Evolutionary conservation across 2,888 invertebrate genomes (phyloP), one percentile per base, ranked within the genome.

Genomic region (Rhynchonema sp.): DNA sequence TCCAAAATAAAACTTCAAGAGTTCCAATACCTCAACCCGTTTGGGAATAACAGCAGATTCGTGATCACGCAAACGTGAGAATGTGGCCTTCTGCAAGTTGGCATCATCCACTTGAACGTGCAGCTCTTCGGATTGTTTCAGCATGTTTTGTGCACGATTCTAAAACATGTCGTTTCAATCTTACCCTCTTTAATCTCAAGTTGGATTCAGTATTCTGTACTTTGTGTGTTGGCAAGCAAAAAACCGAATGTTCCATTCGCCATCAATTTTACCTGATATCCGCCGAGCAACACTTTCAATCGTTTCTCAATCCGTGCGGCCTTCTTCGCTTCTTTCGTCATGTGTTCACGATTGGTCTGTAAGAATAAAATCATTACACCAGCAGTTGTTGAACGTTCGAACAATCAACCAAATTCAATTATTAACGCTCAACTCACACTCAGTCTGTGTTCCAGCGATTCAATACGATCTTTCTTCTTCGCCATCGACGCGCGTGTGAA

Each of bases 251-350:
- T 38, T 38, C 38, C 38, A 38, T 13, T 17, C 9, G 38, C 6
- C 38, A n/a, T n/a, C n/a, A n/a, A n/a, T 61, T 64, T n/a, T 17
- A 81, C 82, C 77, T 87, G 86, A 76, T 89, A 90, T 13, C 89
- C 88, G 13, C 86, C 94, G 2, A 94, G 85, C n/a, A 96, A 79
- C 60, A 96, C 86, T 76, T 91, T 85, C 29, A 98, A 77, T 76
- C 92, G 96, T 75, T 94, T 96, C 75, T 99, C 98, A 80, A 92
- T 84, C 77, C 94, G 98, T 0, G 89, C 88, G 58, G 96, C 94
- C 61, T 85, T 82, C 75, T 94, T 96, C 0, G 96, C 94, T 75
- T 96, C 90, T 65, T 84, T 85, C 0, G 89, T 86, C 96, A 99
- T 98, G 75, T 92, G 92, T 62, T 82, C 82, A 64, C 94, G 81